These are phyloP conservation scores for Tachina grossa DNA, from an alignment of 2,888 invertebrate species.

Conservation along the genomic window DNA sequence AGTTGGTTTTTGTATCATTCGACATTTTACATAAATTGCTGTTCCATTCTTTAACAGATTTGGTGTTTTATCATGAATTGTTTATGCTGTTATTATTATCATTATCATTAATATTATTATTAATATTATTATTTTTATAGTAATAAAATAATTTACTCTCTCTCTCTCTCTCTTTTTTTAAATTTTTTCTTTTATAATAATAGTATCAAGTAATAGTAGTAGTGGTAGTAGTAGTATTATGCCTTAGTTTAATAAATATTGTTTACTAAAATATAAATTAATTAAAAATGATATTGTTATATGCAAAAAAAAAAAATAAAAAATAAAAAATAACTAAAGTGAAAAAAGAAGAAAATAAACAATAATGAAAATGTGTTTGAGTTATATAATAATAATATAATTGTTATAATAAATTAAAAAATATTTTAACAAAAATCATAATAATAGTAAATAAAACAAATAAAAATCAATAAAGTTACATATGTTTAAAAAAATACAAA, in stretches of 20 bases:
- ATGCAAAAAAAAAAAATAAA: slow-evolving; percentile 43
- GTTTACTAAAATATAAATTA: slow-evolving; percentile 49
- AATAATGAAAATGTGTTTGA: slow-evolving; percentile 46
- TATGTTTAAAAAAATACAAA: slow-evolving; percentile 59
- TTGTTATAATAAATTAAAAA: slow-evolving; percentile 68
- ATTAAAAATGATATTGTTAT: slow-evolving; percentile 44
- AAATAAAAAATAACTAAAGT: slow-evolving; percentile 44
- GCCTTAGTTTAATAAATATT: slow-evolving; percentile 60
- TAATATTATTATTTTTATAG: slow-evolving; percentile 53
- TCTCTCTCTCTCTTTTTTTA: slow-evolving; percentile 63
- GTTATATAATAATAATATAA: slow-evolving; percentile 51
- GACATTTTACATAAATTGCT: slow-evolving; percentile 59
- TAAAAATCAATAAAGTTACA: slow-evolving; percentile 68
- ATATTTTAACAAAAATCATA: slow-evolving; percentile 69
- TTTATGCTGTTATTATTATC: slow-evolving; percentile 55
- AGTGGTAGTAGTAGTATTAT: slow-evolving; percentile 55
- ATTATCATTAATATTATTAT: slow-evolving; percentile 48
- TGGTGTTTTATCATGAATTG: slow-evolving; percentile 59
- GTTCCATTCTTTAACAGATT: slow-evolving; percentile 50
- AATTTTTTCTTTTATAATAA: slow-evolving; percentile 58
- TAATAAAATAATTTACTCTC: slow-evolving; percentile 70
- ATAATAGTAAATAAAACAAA: slow-evolving; percentile 71
- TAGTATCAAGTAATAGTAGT: slow-evolving; percentile 66
- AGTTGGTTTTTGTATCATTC: slow-evolving; percentile 61
- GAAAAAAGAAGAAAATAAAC: slow-evolving; percentile 23